phyloP scores from a whole-genome alignment of 2,797 vertebrate species.

The Rhodeus uyekii region DNA sequence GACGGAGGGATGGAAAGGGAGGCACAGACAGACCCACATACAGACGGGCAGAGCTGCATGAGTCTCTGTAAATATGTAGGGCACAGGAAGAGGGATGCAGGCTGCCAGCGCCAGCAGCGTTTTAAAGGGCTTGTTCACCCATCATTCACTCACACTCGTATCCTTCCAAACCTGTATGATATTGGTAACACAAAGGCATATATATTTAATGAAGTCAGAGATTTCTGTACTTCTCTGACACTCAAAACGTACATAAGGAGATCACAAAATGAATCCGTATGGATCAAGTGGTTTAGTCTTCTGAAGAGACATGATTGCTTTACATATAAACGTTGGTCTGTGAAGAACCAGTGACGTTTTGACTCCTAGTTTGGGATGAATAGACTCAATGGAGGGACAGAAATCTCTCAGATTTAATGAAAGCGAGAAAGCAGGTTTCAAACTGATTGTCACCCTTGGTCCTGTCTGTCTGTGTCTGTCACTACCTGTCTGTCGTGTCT shows the following conservation, averaged over 20 bases:
- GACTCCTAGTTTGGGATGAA: background rate
- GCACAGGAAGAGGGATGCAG: constrained; percentile 17
- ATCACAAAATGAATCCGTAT: background rate
- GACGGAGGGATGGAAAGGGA: background rate
- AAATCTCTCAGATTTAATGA: background rate
- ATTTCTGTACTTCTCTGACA: background rate
- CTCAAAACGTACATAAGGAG: background rate
- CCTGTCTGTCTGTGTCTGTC: too few relatives aligned
- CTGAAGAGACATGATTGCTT: background rate
- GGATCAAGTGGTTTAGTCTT: background rate
- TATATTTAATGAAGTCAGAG: background rate
- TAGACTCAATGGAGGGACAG: background rate
- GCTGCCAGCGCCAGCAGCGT: constrained; percentile 7
- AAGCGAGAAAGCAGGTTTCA: too few relatives aligned
- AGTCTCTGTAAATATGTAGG: constrained; percentile 25
- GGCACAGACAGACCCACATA: constrained; percentile 4
- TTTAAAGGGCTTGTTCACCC: background rate
- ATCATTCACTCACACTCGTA: background rate
- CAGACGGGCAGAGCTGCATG: background rate
- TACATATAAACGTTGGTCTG: background rate
- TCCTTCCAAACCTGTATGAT: background rate
- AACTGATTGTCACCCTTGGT: too few relatives aligned
- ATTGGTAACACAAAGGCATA: background rate
- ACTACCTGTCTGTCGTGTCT: too few relatives aligned
- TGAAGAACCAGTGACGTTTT: background rate